Evolutionary conservation across 2,888 invertebrate genomes (phyloP).

Genomic region (Hoplodrina ambigua): DNA sequence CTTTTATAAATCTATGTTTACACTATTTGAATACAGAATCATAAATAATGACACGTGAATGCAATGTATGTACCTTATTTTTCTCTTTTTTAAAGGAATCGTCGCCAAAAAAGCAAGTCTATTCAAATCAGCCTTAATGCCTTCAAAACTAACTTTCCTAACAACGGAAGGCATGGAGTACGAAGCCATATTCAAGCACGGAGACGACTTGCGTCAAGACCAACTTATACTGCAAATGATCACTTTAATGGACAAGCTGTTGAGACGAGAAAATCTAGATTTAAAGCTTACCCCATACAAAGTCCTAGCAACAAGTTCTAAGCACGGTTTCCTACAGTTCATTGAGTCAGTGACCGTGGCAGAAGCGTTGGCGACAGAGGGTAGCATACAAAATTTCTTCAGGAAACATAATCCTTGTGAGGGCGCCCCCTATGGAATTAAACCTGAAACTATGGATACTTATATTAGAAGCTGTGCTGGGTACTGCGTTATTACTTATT

Average conservation of each 20-base stretch:
- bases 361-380: constrained; percentile 96
- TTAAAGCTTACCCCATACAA: constrained; percentile 98
- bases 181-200: constrained; percentile 99
- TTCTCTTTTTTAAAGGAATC: constrained; percentile 88
- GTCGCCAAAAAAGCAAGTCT: constrained; percentile 96
- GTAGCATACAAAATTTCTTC: constrained; percentile 98
- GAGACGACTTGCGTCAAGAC: constrained; percentile 99
- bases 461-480: constrained; percentile 99
- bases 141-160: constrained; percentile 96
- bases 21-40: no score
- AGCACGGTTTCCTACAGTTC: constrained; percentile 99
- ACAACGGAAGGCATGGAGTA: constrained; percentile 96
- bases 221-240: constrained; percentile 99
- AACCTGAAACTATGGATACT: constrained; percentile 98
- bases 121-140: constrained; percentile 99
- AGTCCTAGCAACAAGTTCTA: constrained; percentile 98
- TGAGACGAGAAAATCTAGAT: constrained; percentile 98
- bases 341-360: constrained; percentile 98
- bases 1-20: no score
- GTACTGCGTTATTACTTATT: constrained; percentile 99
- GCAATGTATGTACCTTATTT: no score
- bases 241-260: constrained; percentile 98
- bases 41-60: no score
- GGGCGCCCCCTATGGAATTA: constrained; percentile 96
- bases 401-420: constrained; percentile 97